Conservation (phyloP, 2,113 vertebrate species). For the Gymnogyps californianus region DNA sequence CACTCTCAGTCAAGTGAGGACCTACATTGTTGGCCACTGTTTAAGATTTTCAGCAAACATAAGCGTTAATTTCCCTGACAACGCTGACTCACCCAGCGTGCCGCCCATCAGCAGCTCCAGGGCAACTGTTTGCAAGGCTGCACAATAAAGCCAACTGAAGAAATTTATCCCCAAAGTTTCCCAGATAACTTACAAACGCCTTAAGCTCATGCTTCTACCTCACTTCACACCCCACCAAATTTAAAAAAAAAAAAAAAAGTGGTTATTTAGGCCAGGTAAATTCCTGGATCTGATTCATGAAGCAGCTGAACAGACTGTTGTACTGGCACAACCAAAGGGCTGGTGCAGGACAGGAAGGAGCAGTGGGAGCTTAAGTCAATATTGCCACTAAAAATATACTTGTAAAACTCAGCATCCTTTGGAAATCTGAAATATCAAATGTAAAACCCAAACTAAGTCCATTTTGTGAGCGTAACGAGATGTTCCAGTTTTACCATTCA, state of each 20-base stretch:
- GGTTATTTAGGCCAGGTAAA: neutral
- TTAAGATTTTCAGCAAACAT: neutral
- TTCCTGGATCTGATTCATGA: neutral
- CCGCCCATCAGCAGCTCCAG: neutral
- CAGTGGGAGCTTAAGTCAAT: neutral
- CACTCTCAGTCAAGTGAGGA: neutral
- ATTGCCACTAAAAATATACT: neutral
- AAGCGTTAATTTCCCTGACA: neutral
- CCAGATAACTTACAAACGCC: neutral
- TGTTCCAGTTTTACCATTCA: neutral
- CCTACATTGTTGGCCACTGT: fast-evolving
- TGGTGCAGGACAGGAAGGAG: neutral
- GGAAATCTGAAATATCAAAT: neutral
- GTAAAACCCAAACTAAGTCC: neutral
- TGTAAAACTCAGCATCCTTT: neutral
- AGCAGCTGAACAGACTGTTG: neutral
- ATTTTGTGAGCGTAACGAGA: neutral
- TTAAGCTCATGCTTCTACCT: neutral
- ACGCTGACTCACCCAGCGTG: neutral
- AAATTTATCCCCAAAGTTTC: neutral
- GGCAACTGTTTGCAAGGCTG: neutral
- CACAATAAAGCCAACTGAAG: neutral
- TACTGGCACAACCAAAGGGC: neutral
- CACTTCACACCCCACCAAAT: neutral
- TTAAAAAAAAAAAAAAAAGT: neutral